Base-by-base conservation (phyloP, 2,113 vertebrate genomes). In the Periophthalmus modestus region DNA sequence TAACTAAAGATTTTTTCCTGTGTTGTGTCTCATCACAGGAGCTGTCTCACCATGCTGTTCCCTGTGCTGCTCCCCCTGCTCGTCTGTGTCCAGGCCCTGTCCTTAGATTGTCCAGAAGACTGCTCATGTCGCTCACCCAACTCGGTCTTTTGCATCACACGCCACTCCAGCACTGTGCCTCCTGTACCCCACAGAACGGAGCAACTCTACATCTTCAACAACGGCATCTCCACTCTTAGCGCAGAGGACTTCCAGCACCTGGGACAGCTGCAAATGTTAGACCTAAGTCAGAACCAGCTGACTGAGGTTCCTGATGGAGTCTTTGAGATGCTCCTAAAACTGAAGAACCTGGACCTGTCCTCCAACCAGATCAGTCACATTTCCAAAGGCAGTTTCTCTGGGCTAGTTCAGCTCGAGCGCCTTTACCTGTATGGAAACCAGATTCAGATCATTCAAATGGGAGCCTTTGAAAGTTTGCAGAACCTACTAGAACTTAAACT, bases 401-500 rank as follows among this genome's bases (percentile, higher is more conserved):
- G 97, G 2, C 90, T 98, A 79, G 86, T 88, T 46, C 89, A 92
- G 75, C 91, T 98, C 5, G 95, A 98, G 80, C 92, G 97, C 73
- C 92, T 98, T 52, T 98, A 98, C 90, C 94, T 98, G 59, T 92
- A 95, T 72, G 89, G 81, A 83, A 98, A 98, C 86, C 90, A 69
- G 55, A 96, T 98, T 88, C 90, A 90, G 78, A 94, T 81, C 79
- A 96, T 98, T 85, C 95, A 97, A 0, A 68, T 85, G 0, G 94
- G 94, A 0, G 96, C 96, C 70, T 98, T 98, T 0, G 90, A 95
- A 2, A 89, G 91, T 0, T 92, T 98, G 16, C 90, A 93, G 55
- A 93, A 82, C 82, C 90, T 98, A 46, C 91, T 98, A 76, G 97
- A 98, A 85, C 94, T 98, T 58, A 98, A 98, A 79, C 91, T 98